Percentiles rank a stretch among this genome's conserved stretches.
phyloP scores from a whole-genome alignment of 2,113 vertebrate species.

The Helogale parvula region DNA sequence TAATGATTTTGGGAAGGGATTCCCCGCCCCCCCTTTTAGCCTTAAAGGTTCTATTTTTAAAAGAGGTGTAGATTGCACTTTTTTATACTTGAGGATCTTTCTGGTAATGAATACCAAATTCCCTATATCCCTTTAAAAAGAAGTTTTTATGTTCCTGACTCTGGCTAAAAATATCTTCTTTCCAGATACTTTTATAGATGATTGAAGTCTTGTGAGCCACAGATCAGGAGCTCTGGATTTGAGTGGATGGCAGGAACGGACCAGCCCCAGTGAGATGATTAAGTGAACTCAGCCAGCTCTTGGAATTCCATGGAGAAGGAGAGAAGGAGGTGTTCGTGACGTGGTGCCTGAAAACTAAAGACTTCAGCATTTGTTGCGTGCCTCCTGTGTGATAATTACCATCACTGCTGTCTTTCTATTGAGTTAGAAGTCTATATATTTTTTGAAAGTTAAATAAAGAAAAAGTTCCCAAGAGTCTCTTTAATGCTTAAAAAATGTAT shows the following conservation, averaged over 20 bases:
- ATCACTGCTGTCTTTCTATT: background rate
- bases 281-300: conserved; percentile 30
- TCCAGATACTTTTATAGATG: conserved; percentile 48
- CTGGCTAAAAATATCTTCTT: conserved; percentile 58
- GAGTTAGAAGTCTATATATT: conserved; percentile 36
- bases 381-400: background rate
- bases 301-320: background rate
- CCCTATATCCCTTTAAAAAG: conserved; percentile 51
- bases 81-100: conserved; percentile 60
- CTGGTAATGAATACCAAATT: conserved; percentile 50
- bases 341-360: background rate
- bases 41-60: conserved; percentile 68
- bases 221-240: conserved; percentile 49
- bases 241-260: conserved; percentile 6
- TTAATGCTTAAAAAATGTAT: background rate
- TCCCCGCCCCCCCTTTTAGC: conserved; percentile 44
- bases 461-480: conserved; percentile 18
- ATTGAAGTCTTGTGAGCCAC: conserved; percentile 50
- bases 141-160: conserved; percentile 37
- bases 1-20: background rate
- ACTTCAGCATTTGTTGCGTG: background rate
- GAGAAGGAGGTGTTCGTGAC: background rate
- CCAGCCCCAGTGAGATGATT: background rate
- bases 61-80: conserved; percentile 58
- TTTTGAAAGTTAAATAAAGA: conserved; percentile 62